phyloP scores from a whole-genome alignment of 2,113 vertebrate species.

The Hyperoodon ampullatus region DNA sequence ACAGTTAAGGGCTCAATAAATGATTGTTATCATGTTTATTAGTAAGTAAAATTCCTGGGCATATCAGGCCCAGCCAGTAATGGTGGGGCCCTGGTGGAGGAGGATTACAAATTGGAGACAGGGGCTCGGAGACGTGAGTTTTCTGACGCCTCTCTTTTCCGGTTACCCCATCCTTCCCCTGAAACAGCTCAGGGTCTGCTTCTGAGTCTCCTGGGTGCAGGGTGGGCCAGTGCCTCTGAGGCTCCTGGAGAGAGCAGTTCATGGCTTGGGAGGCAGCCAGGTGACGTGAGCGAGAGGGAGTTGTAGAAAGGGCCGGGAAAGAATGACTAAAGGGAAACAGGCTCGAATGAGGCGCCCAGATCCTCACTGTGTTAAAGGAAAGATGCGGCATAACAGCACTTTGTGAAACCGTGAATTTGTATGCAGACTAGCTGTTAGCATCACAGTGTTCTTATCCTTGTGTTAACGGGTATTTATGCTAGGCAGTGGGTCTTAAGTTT shows the following conservation, averaged over 20 bases:
- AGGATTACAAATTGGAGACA: not conserved
- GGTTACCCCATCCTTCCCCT: not conserved
- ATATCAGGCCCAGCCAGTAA: not conserved
- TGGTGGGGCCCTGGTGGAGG: not conserved
- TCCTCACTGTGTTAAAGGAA: not conserved
- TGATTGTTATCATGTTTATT: not conserved
- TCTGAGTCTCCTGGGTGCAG: not conserved
- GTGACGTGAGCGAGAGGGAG: not conserved
- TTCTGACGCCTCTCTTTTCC: not conserved
- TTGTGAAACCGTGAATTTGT: not conserved
- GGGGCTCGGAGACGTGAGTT: not conserved
- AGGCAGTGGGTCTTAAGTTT: not conserved
- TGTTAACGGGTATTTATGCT: fast-evolving
- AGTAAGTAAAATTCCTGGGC: not conserved
- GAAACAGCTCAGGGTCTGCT: not conserved
- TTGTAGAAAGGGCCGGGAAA: not conserved
- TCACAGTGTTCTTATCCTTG: not conserved
- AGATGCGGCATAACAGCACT: not conserved
- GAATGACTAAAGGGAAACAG: not conserved
- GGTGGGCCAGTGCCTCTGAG: not conserved
- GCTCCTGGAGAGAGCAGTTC: not conserved
- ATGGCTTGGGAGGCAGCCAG: not conserved
- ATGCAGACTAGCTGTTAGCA: not conserved
- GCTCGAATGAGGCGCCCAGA: not conserved
- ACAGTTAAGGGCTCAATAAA: not conserved